Evolutionary conservation across 2,888 invertebrate species (phyloP), one percentile per base, ranked within the genome.

Genomic region (Acheta domesticus): DNA sequence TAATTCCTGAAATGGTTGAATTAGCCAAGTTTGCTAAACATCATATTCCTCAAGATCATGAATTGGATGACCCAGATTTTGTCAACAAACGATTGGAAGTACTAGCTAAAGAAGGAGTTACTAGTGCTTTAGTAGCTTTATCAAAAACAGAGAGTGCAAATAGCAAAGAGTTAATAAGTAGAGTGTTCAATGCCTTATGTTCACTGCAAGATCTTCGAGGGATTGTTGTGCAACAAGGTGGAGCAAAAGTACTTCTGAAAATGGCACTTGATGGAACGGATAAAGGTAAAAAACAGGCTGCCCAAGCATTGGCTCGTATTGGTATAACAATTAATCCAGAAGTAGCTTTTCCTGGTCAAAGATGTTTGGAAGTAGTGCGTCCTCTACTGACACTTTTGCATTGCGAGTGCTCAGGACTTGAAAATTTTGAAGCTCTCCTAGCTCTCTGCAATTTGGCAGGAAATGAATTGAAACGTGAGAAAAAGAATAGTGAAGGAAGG

Each of bases 11-110:
- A 89, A 94, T 99, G 95, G 86, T 98, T 21, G 98, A 99, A 87
- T 88, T 99, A 82, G 99, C 99, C 0, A 98, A 99, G 88, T 99
- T 98, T 88, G 96, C 99, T 2, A 99, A 99, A 87, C 98, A 99
- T 85, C 99, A 99, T 87, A 95, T 99, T 83, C 99, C 99, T 3
- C 97, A 99, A 86, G 96, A 96, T 84, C 98, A 98, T 88, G 96
- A 96, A 85, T 86, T 96, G 78, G 97, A 98, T 86, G 95, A 96
- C 85, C 91, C 91, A 0, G 97, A 97, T 86, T 98, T 95, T 86
- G 90, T 97, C 0, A 91, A 91, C 36, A 94, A 95, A 85, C 91
- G 98, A 82, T 85, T 90, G 21, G 87, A 90, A 77, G 87, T 92
- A 73, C 87, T 99, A 81, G 94, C 95, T 1, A 92, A 95, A 84